phyloP scores from a whole-genome alignment of 2,888 invertebrate species.

The Tridacna crocea region DNA sequence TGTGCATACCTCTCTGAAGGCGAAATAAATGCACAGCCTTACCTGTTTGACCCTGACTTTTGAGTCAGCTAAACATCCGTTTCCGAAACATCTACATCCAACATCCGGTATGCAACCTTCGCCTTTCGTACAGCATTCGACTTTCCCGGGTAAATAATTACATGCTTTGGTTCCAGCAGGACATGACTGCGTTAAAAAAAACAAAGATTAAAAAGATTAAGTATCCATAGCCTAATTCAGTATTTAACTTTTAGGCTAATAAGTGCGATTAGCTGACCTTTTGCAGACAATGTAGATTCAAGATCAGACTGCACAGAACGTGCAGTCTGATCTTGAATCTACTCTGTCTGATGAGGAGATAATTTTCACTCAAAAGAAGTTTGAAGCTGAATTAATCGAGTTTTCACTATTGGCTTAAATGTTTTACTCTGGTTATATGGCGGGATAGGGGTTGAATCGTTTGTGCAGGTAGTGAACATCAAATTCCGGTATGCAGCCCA shows the following conservation, averaged over 20 bases:
- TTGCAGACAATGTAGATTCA: too few relatives aligned
- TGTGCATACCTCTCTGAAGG: not conserved
- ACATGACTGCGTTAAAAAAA: conserved; percentile 27
- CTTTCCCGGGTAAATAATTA: conserved; percentile 69
- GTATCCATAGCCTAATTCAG: not conserved
- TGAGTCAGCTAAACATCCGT: not conserved
- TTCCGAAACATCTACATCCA: conserved; percentile 68
- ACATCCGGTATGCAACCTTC: conserved; percentile 73
- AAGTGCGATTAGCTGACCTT: too few relatives aligned
- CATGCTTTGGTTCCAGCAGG: conserved; percentile 59
- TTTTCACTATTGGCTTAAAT: too few relatives aligned
- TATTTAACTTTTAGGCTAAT: not conserved
- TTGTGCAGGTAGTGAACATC: too few relatives aligned
- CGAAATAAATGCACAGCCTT: too few relatives aligned
- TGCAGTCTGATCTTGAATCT: too few relatives aligned
- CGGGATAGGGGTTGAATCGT: too few relatives aligned
- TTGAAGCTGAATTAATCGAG: not conserved
- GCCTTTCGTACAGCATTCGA: conserved; percentile 70
- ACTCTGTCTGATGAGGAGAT: too few relatives aligned
- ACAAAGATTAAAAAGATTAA: not conserved
- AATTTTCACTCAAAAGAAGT: not conserved
- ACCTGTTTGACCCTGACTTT: not conserved
- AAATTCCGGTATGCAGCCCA: too few relatives aligned
- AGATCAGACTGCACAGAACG: too few relatives aligned
- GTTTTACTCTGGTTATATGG: too few relatives aligned